Percentiles rank a stretch among this genome's conserved stretches.
Evolutionary conservation across 2,888 invertebrate genomes (phyloP).

Genomic region (Drosophila villosipedis): DNA sequence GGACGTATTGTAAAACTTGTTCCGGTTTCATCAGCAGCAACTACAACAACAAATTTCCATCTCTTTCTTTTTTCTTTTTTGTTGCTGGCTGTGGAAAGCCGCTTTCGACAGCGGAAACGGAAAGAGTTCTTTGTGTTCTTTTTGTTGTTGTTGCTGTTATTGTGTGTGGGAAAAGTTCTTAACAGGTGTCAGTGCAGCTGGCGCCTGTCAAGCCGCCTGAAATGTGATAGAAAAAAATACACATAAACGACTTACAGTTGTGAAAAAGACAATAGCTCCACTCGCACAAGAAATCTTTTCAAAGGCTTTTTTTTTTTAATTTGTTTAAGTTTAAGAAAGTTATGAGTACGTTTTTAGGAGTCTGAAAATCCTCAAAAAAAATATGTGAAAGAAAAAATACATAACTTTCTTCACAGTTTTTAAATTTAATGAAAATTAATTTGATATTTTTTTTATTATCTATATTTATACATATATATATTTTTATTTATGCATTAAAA

Average conservation of each 20-base stretch:
- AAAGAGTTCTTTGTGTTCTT: slow-evolving; percentile 49
- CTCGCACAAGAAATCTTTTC: not conserved
- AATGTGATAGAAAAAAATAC: slow-evolving; percentile 58
- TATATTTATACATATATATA: no score
- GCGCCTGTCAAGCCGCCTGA: slow-evolving; percentile 66
- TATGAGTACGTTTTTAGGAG: not conserved
- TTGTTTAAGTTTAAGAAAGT: not conserved
- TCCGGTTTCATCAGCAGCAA: slow-evolving; percentile 63
- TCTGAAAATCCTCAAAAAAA: not conserved
- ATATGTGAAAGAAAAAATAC: not conserved
- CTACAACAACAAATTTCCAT: slow-evolving; percentile 16
- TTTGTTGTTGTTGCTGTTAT: slow-evolving; percentile 19
- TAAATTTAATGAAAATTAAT: not conserved
- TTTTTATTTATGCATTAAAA: no score
- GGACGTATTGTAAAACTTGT: slow-evolving; percentile 51
- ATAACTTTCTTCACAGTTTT: not conserved
- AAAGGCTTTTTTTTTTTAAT: rapidly evolving
- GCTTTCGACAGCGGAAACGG: slow-evolving; percentile 62
- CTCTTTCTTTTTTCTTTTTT: slow-evolving; percentile 6
- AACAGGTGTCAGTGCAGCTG: slow-evolving; percentile 56
- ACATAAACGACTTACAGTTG: not conserved
- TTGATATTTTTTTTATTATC: no score
- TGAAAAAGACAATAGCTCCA: not conserved
- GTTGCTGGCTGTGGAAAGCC: slow-evolving; percentile 53
- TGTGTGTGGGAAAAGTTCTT: slow-evolving; percentile 54